Evolutionary conservation across 1,140 invertebrate species (phyloP).

Genomic region (Diachasmimorpha longicaudata): DNA sequence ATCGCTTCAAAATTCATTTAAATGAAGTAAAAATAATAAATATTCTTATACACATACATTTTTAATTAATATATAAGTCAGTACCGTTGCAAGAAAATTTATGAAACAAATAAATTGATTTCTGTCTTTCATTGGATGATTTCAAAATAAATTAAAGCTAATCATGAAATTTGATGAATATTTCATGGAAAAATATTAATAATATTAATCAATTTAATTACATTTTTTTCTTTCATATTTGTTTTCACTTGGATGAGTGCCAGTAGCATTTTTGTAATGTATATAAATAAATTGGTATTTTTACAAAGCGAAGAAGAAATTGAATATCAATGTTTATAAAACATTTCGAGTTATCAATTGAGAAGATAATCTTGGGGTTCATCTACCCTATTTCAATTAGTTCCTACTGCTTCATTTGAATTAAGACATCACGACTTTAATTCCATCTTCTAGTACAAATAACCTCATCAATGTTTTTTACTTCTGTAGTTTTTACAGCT

Average conservation of each 20-base stretch:
- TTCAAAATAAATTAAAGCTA: conserved; percentile 17
- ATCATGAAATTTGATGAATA: neutral
- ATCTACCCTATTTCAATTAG: neutral
- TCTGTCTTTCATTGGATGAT: neutral
- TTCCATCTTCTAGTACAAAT: neutral
- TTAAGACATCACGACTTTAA: neutral
- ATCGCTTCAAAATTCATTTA: conserved; percentile 32
- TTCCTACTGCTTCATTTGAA: neutral
- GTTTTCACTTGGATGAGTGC: neutral
- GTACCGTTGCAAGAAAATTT: conserved; percentile 40
- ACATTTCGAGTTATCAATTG: conserved; percentile 20
- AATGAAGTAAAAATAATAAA: conserved; percentile 58
- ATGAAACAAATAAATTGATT: conserved; percentile 5
- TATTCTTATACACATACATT: conserved; percentile 51
- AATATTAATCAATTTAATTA: neutral
- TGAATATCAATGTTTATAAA: conserved; percentile 40
- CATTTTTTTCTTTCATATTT: conserved; percentile 1
- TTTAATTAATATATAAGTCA: conserved; percentile 34
- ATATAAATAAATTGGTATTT: conserved; percentile 52
- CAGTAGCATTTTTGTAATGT: conserved; percentile 32
- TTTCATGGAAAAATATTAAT: no score
- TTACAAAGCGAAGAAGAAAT: conserved; percentile 44
- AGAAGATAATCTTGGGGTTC: neutral
- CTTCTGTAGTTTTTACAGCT: neutral
- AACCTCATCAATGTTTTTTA: neutral